A percentile compares a stretch with the other conserved stretches of the same genome.
phyloP scores from a whole-genome alignment of 1,140 invertebrate genomes.

The Drosophila subpulchrella region DNA sequence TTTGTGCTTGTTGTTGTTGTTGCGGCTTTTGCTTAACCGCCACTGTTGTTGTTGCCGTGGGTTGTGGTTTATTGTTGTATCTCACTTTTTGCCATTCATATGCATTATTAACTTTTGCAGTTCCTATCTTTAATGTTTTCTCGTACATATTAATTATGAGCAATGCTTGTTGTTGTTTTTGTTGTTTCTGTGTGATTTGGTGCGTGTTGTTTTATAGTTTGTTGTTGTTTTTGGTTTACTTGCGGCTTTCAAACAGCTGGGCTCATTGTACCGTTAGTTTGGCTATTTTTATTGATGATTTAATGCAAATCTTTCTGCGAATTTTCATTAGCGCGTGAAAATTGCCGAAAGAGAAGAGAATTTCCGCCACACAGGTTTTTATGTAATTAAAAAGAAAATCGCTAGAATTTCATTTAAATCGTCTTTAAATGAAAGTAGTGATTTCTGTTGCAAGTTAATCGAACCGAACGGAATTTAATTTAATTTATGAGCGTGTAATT shows the following conservation, averaged over 20 bases:
- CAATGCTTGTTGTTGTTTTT: constrained; percentile 47
- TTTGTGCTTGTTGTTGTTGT: constrained; percentile 23
- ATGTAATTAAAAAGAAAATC: constrained; percentile 60
- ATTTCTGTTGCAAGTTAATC: constrained; percentile 1
- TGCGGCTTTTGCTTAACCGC: constrained; percentile 11
- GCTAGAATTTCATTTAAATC: constrained; percentile 73
- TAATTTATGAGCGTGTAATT: constrained; percentile 13
- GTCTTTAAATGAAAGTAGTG: constrained; percentile 71
- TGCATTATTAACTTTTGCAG: constrained; percentile 80
- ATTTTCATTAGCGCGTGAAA: constrained; percentile 69
- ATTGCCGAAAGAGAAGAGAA: constrained; percentile 38
- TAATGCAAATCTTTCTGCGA: constrained; percentile 56
- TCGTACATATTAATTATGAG: constrained; percentile 78
- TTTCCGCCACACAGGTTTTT: constrained; percentile 45
- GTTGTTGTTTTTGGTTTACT: background rate
- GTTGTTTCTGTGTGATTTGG: constrained; percentile 47
- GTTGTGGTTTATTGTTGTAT: constrained; percentile 61
- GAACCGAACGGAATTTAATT: constrained; percentile 21
- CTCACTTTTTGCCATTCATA: constrained; percentile 81
- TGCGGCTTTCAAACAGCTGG: constrained; percentile 57
- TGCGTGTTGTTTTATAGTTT: constrained; percentile 56
- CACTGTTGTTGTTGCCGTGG: constrained; percentile 33
- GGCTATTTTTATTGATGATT: constrained; percentile 79
- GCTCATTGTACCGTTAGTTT: constrained; percentile 68
- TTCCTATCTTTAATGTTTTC: constrained; percentile 76